Base-by-base conservation (phyloP, 92 coral and sea anemone species). In the Phenganax subtilis region DNA sequence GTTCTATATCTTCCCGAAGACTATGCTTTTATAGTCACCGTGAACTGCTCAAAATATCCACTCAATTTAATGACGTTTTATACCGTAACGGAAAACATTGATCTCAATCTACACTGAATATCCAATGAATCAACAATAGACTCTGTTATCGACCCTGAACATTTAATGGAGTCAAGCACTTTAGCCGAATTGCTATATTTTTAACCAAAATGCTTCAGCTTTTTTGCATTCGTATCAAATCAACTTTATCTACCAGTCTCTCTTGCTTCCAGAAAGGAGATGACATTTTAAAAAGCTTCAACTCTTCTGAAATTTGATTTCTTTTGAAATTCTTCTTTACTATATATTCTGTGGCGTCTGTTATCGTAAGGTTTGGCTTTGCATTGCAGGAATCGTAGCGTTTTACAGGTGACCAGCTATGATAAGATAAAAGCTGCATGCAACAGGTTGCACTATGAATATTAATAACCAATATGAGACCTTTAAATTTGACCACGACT, bases 371-470 rank as follows among this genome's bases (percentile, higher is more conserved):
- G 73, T 29, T 44, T 28, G 17, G 54, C 30, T 68, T 27, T 29
- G 37, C 54, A 68, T 10, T 9, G 10, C 73, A 68, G 54, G 9
- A 7, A 44, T 11, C 53, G 47, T 11, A 68, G 73, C 73, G 73
- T 68, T 30, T 17, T 30, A 68, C 73, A 68, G 73, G 73, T 68
- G 73, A 54, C 54, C 47, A 54, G 37, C 30, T 64, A 59, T 44
- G 73, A 28, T 54, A 53, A 25, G 37, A n/a, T 14, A 11, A 68
- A 10, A 17, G 7, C 31, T 68, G 53, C 73, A 29, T 68, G 53
- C 53, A 68, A 68, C 73, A n/a, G n/a, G n/a, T n/a, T n/a, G n/a
- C n/a, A n/a, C n/a, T n/a, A 44, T 68, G 53, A 68, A 68, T 68
- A 30, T 30, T 8, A 61, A 8, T 8, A 28, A 61, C 8, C n/a